Percentiles rank a stretch among this genome's conserved stretches.
These are phyloP conservation scores for Darevskia nairensis DNA, from an alignment of 2,797 vertebrate species.

Conservation along the genomic window DNA sequence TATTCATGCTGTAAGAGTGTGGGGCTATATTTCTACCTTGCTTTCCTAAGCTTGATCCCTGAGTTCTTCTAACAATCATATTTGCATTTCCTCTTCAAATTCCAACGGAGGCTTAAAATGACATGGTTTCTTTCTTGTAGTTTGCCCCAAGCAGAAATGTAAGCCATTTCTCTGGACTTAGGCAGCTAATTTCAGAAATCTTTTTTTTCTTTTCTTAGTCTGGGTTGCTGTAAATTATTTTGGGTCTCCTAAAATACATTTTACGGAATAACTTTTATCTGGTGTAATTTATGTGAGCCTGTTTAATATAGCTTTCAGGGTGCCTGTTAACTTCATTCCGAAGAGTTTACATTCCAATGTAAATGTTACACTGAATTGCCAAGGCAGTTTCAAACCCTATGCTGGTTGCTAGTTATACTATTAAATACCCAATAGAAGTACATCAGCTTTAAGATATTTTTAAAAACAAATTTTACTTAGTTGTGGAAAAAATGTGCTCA, in stretches of 20 bases:
- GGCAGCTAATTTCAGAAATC: slow-evolving; percentile 39
- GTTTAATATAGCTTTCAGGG: slow-evolving; percentile 35
- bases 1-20: slow-evolving; percentile 18
- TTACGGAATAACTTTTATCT: slow-evolving; percentile 21
- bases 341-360: background rate
- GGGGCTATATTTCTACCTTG: background rate
- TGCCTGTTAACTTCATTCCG: slow-evolving; percentile 17
- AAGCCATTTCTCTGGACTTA: background rate
- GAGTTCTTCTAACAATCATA: background rate
- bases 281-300: slow-evolving; percentile 13
- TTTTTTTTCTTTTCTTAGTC: slow-evolving; percentile 39
- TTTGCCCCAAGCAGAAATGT: slow-evolving; percentile 31
- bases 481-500: background rate
- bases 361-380: slow-evolving; percentile 44
- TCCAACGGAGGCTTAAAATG: slow-evolving; percentile 23
- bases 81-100: slow-evolving; percentile 26
- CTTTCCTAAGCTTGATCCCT: slow-evolving; percentile 16
- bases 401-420: background rate
- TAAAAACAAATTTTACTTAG: background rate
- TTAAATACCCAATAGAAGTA: background rate
- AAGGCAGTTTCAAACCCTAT: background rate
- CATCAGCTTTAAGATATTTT: slow-evolving; percentile 3
- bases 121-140: background rate
- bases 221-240: slow-evolving; percentile 1
- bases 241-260: slow-evolving; percentile 15